Evolutionary conservation across 1,140 invertebrate genomes (phyloP).

Genomic region (Heliothis subflexa): DNA sequence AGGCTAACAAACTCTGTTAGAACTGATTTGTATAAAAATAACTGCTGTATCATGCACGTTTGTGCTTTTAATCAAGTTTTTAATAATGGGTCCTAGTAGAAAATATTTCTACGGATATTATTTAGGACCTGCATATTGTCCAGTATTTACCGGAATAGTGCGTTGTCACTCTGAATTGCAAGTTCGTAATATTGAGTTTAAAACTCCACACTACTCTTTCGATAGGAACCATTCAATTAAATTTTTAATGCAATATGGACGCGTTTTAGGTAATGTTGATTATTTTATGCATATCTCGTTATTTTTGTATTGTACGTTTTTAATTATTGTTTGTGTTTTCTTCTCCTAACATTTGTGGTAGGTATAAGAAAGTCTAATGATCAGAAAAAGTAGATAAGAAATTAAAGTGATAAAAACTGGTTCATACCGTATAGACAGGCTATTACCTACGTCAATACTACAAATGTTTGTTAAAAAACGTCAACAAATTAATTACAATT

Average conservation of each 20-base stretch:
- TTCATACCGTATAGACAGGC: neutral
- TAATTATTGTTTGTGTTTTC: neutral
- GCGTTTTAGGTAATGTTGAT: neutral
- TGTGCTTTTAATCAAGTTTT: no score
- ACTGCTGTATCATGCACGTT: no score
- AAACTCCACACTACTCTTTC: neutral
- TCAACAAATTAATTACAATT: conserved; percentile 22
- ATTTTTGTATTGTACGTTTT: neutral
- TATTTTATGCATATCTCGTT: neutral
- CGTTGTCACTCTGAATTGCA: neutral
- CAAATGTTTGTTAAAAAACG: neutral
- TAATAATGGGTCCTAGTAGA: no score
- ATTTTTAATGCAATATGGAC: neutral
- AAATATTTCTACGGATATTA: no score
- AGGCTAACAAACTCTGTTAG: no score
- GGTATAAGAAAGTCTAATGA: no score
- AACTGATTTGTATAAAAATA: no score
- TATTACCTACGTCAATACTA: conserved; percentile 8
- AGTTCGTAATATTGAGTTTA: neutral
- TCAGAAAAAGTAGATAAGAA: neutral
- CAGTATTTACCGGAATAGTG: neutral
- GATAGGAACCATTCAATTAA: neutral
- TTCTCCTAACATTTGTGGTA: neutral
- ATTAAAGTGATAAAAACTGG: neutral
- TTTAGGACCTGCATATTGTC: no score